phyloP scores from a whole-genome alignment of 2,113 vertebrate genomes.

The Esox niger region DNA sequence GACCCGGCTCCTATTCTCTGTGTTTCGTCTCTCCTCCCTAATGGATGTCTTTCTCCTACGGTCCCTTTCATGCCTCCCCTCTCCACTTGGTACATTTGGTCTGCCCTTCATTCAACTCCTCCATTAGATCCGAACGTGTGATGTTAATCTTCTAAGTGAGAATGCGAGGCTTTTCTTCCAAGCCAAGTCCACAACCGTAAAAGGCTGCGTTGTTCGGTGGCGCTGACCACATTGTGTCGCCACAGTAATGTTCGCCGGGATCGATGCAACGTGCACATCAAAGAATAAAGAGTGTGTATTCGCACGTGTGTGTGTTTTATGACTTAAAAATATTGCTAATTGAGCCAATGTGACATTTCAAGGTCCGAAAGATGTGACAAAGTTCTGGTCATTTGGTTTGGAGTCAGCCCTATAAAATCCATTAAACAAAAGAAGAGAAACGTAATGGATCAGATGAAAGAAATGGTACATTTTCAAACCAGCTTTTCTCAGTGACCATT shows the following conservation, averaged over 20 bases:
- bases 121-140: slow-evolving; percentile 45
- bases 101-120: slow-evolving; percentile 58
- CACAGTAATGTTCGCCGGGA: not conserved
- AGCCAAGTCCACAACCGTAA: slow-evolving; percentile 4
- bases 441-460: no score
- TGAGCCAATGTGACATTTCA: no score
- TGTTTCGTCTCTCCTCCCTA: slow-evolving; percentile 6
- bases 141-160: slow-evolving; percentile 35
- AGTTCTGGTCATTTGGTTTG: no score
- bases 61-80: slow-evolving; percentile 35
- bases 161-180: slow-evolving; percentile 34
- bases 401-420: no score
- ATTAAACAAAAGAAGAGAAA: no score
- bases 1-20: not conserved
- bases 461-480: no score
- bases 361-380: no score
- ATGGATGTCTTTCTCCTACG: slow-evolving; percentile 18
- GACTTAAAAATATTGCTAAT: not conserved
- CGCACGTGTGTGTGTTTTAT: not conserved
- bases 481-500: no score
- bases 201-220: not conserved
- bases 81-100: slow-evolving; percentile 52
- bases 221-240: not conserved
- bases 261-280: slow-evolving; percentile 8
- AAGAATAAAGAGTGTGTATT: not conserved